These are phyloP conservation scores for Caenorhabditis imperialis DNA, from an alignment of 2,888 invertebrate species.

Conservation along the genomic window DNA sequence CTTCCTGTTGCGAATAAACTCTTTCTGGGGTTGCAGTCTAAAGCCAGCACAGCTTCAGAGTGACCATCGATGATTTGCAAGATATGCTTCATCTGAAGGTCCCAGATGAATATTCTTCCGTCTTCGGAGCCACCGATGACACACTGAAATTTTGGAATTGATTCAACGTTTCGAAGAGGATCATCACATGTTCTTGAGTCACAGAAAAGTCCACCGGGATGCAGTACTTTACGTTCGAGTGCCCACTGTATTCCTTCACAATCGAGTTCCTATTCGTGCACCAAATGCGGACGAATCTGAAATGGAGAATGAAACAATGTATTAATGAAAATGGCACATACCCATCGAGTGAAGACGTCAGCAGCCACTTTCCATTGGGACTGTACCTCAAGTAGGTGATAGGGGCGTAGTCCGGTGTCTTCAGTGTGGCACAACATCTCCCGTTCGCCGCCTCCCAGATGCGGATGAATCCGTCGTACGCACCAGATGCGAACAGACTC, in stretches of 20 bases:
- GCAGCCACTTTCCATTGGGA: slow-evolving; percentile 98
- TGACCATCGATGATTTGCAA: slow-evolving; percentile 97
- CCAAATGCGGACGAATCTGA: slow-evolving; percentile 93
- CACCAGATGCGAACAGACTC: slow-evolving; percentile 95
- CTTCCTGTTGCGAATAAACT: slow-evolving; percentile 99
- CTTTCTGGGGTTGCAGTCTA: slow-evolving; percentile 98
- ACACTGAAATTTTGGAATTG: slow-evolving; percentile 82
- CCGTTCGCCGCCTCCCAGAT: slow-evolving; percentile 99
- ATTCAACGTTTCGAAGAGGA: not conserved
- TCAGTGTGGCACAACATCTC: slow-evolving; percentile 96
- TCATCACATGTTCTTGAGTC: slow-evolving; percentile 90
- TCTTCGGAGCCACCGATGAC: slow-evolving; percentile 99
- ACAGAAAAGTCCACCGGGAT: slow-evolving; percentile 99
- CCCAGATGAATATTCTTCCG: slow-evolving; percentile 98
- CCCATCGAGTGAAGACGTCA: slow-evolving; percentile 93
- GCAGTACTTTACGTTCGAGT: slow-evolving; percentile 98
- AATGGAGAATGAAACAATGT: not conserved
- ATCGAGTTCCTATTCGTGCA: slow-evolving; percentile 99
- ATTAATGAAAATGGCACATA: not conserved
- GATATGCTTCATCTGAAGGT: slow-evolving; percentile 98
- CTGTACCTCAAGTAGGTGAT: slow-evolving; percentile 99
- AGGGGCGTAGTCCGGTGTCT: slow-evolving; percentile 99
- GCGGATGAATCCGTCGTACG: slow-evolving; percentile 97
- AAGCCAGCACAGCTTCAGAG: slow-evolving; percentile 93
- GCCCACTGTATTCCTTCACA: slow-evolving; percentile 96